phyloP scores from a whole-genome alignment of 2,113 vertebrate genomes.

The Herpailurus yagouaroundi region DNA sequence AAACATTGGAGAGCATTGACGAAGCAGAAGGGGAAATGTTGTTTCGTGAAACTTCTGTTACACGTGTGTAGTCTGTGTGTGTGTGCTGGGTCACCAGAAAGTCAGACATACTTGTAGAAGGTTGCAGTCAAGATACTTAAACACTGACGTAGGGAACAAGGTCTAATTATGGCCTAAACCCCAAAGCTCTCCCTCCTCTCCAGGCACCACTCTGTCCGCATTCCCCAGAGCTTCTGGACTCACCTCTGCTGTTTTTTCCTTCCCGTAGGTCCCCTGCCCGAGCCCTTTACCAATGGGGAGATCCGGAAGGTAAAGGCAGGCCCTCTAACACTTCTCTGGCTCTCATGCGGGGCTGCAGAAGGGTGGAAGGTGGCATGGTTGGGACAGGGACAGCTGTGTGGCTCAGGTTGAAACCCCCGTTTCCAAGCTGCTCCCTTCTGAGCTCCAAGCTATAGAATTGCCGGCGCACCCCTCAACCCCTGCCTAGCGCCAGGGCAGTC shows the following conservation, averaged over 20 bases:
- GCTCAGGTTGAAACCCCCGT: not conserved
- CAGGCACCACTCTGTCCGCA: accelerated
- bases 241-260: conserved; percentile 29
- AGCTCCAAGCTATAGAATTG: not conserved
- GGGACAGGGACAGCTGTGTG: not conserved
- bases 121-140: not conserved
- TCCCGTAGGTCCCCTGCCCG: conserved; percentile 90
- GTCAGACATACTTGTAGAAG: not conserved
- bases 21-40: not conserved
- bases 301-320: conserved; percentile 90
- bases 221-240: not conserved
- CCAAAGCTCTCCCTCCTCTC: not conserved
- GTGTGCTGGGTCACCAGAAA: not conserved
- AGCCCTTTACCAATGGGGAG: conserved; percentile 91
- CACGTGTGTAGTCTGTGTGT: not conserved
- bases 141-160: not conserved
- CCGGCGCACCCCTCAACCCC: not conserved
- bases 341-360: not conserved
- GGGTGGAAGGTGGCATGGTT: not conserved
- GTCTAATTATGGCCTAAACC: too few relatives aligned
- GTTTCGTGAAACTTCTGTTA: not conserved
- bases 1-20: not conserved
- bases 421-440: not conserved
- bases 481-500: not conserved
- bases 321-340: not conserved